Base-by-base conservation (phyloP, 2,113 vertebrate species). In the Melanerpes aurifrons region DNA sequence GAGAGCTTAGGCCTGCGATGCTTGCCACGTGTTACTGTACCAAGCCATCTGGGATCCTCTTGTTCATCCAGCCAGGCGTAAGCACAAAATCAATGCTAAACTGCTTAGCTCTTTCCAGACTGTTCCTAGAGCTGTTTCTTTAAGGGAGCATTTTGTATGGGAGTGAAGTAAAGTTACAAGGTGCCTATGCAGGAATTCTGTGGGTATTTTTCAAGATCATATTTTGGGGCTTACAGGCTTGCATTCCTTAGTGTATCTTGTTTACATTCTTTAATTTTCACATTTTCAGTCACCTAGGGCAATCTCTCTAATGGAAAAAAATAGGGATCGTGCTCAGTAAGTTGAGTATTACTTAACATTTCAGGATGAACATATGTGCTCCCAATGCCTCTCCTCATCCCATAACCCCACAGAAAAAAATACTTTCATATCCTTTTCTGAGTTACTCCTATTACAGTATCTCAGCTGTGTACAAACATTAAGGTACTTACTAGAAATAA, bases 231-330 rank as follows among this genome's bases (percentile, higher is more conserved):
- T 95, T 76, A 56, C 9, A 84, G 91, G 71, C 87, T 82, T 85
- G 71, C 87, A 92, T 94, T 95, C 82, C 87, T 53, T 70, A 47
- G 59, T 85, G 47, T 47, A 87, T 91, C 75, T 92, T 89, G 58
- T 81, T 90, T 82, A 68, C 26, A 58, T 70, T 63, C 31, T 69
- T 90, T 73, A 75, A 75, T 92, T 67, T 79, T 50, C 37, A 10
- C 73, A 19, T 85, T 94, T 94, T 82, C 71, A 67, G 16, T 54
- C 62, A 92, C 93, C 70, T 47, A 84, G 50, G 77, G 87, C 78
- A 75, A 24, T 75, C 28, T 78, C 43, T 57, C 21, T 57, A 59
- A 57, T 86, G 54, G 67, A 83, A 57, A 45, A 75, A 89, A 81
- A 47, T 68, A 24, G 12, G 29, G 57, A 78, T 81, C 10, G 25